Percentiles rank a stretch among this genome's conserved stretches.
Evolutionary conservation across 2,888 invertebrate species (phyloP).

Genomic region (Pyrrhosoma nymphula): DNA sequence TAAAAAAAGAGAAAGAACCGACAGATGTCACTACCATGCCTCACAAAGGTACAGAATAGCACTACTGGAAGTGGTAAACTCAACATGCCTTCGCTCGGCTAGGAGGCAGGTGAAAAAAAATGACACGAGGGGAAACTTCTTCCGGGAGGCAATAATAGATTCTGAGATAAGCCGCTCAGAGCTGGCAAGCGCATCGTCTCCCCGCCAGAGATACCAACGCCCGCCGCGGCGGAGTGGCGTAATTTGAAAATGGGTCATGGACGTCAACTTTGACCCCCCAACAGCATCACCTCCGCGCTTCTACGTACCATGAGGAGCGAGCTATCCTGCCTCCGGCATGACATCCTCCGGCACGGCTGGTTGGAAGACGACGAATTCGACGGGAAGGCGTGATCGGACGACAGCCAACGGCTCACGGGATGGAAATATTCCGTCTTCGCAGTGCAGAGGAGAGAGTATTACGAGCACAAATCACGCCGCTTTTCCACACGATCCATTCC

Average conservation of each 20-base stretch:
- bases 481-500: conserved; percentile 31
- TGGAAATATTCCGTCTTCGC: background rate
- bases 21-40: too few species aligned
- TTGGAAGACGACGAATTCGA: background rate
- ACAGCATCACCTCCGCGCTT: background rate
- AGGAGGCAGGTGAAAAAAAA: background rate
- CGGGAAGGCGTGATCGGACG: background rate
- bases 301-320: conserved; percentile 56
- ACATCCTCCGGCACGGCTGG: conserved; percentile 33
- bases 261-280: background rate
- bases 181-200: background rate
- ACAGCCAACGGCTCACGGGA: background rate
- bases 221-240: background rate
- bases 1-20: too few species aligned
- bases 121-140: background rate
- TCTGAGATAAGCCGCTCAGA: background rate
- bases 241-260: background rate
- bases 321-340: conserved; percentile 59
- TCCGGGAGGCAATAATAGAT: background rate
- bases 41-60: too few species aligned
- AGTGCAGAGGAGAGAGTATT: background rate
- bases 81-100: background rate
- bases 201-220: background rate
- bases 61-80: too few species aligned
- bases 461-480: background rate